Conservation (phyloP, 2,113 vertebrate species). For the Suncus etruscus region DNA sequence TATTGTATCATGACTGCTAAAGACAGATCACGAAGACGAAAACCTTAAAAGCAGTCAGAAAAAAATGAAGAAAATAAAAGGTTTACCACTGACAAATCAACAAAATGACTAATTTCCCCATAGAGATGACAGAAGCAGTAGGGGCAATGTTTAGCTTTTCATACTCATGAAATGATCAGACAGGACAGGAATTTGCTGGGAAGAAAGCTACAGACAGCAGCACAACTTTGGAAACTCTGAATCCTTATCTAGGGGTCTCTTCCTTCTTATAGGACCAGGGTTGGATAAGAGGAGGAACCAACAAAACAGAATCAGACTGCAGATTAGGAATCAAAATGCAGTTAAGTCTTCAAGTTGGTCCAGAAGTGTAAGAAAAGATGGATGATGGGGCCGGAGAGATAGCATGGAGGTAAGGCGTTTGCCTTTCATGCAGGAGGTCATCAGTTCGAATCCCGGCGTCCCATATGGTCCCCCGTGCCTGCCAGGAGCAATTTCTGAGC, state of each 20-base stretch:
- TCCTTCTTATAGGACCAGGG: not conserved
- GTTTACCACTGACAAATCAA: conserved; percentile 4
- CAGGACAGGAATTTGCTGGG: not conserved
- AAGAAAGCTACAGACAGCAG: not conserved
- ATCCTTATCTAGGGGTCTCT: not conserved
- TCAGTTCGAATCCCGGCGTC: too few species aligned
- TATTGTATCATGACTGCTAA: not conserved
- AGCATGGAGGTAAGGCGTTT: too few species aligned
- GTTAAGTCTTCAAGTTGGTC: too few species aligned
- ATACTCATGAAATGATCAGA: conserved; percentile 19
- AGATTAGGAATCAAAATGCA: too few species aligned
- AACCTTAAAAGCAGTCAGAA: not conserved
- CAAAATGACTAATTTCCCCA: not conserved
- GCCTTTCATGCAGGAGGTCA: not conserved
- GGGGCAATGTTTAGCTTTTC: not conserved
- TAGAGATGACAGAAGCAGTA: conserved; percentile 15
- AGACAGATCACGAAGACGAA: conserved; percentile 37
- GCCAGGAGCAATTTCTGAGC: too few species aligned
- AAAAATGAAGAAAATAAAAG: not conserved
- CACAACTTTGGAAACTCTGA: not conserved
- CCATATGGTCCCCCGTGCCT: too few species aligned
- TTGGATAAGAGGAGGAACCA: too few species aligned
- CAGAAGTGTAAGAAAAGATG: too few species aligned
- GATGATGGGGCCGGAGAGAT: too few species aligned
- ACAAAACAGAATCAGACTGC: too few species aligned